Conservation (phyloP, 2,888 invertebrate species). For the Eurytoma adleriae region DNA sequence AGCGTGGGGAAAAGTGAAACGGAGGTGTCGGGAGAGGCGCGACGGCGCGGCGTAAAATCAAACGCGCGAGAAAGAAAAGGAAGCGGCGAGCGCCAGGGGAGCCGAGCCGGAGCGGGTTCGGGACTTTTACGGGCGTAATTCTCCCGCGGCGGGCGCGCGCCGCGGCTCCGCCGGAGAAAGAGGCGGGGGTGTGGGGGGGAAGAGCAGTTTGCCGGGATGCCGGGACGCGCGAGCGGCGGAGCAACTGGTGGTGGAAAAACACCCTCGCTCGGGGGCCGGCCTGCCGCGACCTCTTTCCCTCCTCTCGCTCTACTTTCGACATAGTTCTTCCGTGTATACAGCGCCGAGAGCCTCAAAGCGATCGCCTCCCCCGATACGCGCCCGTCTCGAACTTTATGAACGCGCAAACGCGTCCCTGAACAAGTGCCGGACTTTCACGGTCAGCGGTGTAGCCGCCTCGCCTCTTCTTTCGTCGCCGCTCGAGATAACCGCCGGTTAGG, state of each 20-base stretch:
- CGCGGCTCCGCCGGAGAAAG: slow-evolving; percentile 31
- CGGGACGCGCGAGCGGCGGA: slow-evolving; percentile 61
- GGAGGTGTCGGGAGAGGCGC: slow-evolving; percentile 28
- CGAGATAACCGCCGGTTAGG: too few relatives aligned
- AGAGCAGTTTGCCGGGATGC: slow-evolving; percentile 63
- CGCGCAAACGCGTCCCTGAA: slow-evolving; percentile 65
- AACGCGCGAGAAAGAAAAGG: slow-evolving; percentile 50
- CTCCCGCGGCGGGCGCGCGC: slow-evolving; percentile 41
- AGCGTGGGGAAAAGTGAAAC: not conserved
- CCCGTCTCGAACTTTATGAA: slow-evolving; percentile 71
- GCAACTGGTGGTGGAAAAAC: slow-evolving; percentile 77
- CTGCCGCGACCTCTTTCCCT: slow-evolving; percentile 57
- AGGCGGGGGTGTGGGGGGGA: slow-evolving; percentile 59
- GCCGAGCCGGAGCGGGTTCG: slow-evolving; percentile 53
- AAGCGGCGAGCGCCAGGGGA: slow-evolving; percentile 41
- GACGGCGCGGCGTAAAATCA: slow-evolving; percentile 21
- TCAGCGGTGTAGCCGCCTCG: not conserved
- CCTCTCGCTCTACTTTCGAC: slow-evolving; percentile 46
- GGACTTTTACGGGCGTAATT: slow-evolving; percentile 55
- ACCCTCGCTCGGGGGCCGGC: slow-evolving; percentile 73
- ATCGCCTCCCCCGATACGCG: slow-evolving; percentile 62
- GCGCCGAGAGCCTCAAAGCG: slow-evolving; percentile 65
- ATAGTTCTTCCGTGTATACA: slow-evolving; percentile 59
- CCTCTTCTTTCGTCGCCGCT: slow-evolving; percentile 11
- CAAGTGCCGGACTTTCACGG: too few relatives aligned